Evolutionary conservation across 2,888 invertebrate species (phyloP).

Genomic region (Tetragonisca angustula): DNA sequence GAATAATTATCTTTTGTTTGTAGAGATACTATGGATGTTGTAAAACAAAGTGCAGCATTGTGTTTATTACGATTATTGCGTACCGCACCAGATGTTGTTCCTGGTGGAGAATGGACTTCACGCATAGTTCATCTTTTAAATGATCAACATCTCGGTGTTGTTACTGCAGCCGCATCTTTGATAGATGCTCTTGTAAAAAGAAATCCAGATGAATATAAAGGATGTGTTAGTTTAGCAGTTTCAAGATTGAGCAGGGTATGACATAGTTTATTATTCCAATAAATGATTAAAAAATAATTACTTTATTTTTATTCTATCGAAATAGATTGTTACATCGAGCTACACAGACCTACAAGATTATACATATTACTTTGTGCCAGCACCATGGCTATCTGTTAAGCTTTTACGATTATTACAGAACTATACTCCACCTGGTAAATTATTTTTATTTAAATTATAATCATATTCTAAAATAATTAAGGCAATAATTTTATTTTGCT

Average conservation of each 20-base stretch:
- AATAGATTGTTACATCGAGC: conserved; percentile 98
- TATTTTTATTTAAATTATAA: neutral
- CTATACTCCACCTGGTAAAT: conserved; percentile 95
- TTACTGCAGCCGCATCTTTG: conserved; percentile 98
- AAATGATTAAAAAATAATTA: neutral
- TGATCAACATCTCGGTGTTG: conserved; percentile 99
- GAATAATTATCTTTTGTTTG: conserved; percentile 19
- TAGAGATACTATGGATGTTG: conserved; percentile 99
- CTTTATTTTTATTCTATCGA: conserved; percentile 26
- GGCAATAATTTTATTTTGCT: neutral
- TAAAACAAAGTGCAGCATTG: conserved; percentile 99
- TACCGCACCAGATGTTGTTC: conserved; percentile 97
- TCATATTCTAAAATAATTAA: neutral
- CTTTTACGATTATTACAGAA: conserved; percentile 97
- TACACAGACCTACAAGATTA: conserved; percentile 99
- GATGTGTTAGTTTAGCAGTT: conserved; percentile 98
- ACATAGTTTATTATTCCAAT: conserved; percentile 7
- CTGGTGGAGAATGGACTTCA: conserved; percentile 99
- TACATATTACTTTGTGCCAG: conserved; percentile 99
- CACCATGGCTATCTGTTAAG: conserved; percentile 99
- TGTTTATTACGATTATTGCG: conserved; percentile 97
- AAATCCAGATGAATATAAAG: conserved; percentile 99
- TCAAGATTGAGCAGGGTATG: conserved; percentile 95
- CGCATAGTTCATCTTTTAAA: conserved; percentile 99
- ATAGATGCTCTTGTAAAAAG: conserved; percentile 99